Evolutionary conservation across 1,140 invertebrate species (phyloP), one percentile per base, ranked within the genome.

Genomic region (Drosophila repleta): DNA sequence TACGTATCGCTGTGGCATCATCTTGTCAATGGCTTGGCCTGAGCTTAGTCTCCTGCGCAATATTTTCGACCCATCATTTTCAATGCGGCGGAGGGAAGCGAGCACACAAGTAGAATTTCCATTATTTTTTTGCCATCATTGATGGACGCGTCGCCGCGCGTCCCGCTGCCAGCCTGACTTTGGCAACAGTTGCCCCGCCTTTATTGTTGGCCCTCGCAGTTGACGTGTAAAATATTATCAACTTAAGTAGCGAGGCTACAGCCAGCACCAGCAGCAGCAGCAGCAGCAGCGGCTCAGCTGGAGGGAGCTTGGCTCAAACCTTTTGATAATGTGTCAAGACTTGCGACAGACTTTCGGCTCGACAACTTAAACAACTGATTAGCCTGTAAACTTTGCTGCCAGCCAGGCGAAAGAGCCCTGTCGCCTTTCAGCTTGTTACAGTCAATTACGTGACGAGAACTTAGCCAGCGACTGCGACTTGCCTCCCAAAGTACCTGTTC

Each of bases 31-130:
- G 66, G 62, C 63, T 74, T 66, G 45, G 68, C 52, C 74, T 74
- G 60, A 68, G 74, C 48, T 63, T 75, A 60, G 64, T 62, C 74
- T 79, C 32, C 39, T 46, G 46, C 62, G 52, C 61, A 57, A 56
- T 60, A 77, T 68, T 79, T 79, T 84, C 79, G 80, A 83, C 79
- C 84, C 79, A 83, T 83, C 66, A 83, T 83, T 84, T 84, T 83
- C 79, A 63, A 82, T 79, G 79, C 75, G 75, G 51, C 41, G 32
- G 32, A 35, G 39, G 39, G 39, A 15, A 3, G 39, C 5, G 15
- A 17, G 39, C 46, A 21, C 56, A 63, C 57, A 77, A 77, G 53
- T 71, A 57, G 60, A 84, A 79, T 84, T 84, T 79, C 76, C 80
- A 83, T 83, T 84, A 83, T 84, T 83, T 62, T 73, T 15, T 37